Evolutionary conservation across 2,888 invertebrate genomes (phyloP).

Genomic region (Oligia latruncula): DNA sequence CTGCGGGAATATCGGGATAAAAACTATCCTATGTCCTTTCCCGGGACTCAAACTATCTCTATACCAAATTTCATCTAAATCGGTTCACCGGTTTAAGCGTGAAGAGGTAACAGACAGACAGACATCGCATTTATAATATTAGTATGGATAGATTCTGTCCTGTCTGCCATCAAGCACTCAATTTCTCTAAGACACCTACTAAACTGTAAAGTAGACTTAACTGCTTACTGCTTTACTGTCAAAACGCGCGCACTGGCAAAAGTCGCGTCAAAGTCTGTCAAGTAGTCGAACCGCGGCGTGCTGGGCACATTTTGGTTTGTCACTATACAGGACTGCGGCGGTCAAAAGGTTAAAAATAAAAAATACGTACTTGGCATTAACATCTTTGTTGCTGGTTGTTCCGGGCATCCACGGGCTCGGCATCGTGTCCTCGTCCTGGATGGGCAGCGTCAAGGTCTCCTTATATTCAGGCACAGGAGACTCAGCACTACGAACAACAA

Average conservation of each 20-base stretch:
- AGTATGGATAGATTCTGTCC: not conserved
- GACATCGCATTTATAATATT: not conserved
- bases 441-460: conserved; percentile 49
- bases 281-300: too few species aligned
- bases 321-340: too few species aligned
- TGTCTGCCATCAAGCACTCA: not conserved
- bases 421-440: conserved; percentile 79
- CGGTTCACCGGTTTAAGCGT: too few species aligned
- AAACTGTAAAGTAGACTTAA: not conserved
- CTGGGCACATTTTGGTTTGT: too few species aligned
- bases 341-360: not conserved
- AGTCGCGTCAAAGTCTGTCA: too few species aligned
- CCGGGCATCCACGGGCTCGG: conserved; percentile 79
- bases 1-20: too few species aligned
- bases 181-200: not conserved
- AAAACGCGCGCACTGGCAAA: too few species aligned
- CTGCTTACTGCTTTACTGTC: too few species aligned
- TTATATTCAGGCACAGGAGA: conserved; percentile 57
- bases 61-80: too few species aligned
- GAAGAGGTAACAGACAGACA: too few species aligned
- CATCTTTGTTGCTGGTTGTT: conserved; percentile 67
- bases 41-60: too few species aligned
- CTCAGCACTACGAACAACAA: conserved; percentile 53
- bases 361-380: conserved; percentile 59
- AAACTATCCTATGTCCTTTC: too few species aligned